phyloP scores from a whole-genome alignment of 2,113 vertebrate genomes.

The Sylvia atricapilla region DNA sequence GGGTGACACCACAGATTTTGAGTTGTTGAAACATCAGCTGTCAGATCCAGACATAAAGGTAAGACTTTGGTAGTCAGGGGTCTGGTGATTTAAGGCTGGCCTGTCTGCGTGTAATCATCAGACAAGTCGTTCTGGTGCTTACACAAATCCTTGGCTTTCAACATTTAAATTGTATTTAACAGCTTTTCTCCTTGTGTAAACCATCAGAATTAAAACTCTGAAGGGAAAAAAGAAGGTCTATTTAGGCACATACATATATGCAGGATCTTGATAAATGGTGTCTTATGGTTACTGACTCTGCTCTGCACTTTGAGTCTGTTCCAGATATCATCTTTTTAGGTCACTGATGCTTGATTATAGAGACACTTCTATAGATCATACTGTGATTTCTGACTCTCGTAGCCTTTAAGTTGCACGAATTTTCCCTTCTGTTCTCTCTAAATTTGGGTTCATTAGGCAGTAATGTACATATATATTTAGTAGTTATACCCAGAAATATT shows the following conservation, averaged over 20 bases:
- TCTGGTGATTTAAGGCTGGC: background rate
- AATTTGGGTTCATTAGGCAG: background rate
- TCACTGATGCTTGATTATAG: background rate
- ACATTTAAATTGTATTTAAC: background rate
- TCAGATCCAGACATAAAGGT: conserved; percentile 96
- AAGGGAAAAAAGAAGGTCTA: background rate
- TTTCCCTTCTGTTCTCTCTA: background rate
- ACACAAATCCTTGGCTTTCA: background rate
- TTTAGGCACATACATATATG: fast-evolving
- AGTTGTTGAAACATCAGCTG: conserved; percentile 89
- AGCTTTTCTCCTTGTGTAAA: background rate
- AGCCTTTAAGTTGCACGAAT: background rate
- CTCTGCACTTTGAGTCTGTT: background rate
- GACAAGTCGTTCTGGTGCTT: background rate
- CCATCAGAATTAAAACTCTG: background rate
- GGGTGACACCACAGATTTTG: conserved; percentile 88
- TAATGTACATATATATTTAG: background rate
- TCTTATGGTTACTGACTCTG: background rate
- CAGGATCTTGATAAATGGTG: background rate
- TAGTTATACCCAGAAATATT: background rate
- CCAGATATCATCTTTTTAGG: background rate
- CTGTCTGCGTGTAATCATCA: background rate
- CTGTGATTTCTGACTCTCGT: background rate
- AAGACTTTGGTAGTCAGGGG: background rate
- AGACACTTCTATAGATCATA: background rate